Evolutionary conservation across 2,113 vertebrate species (phyloP).

Genomic region (Plecturocebus donacophilus): DNA sequence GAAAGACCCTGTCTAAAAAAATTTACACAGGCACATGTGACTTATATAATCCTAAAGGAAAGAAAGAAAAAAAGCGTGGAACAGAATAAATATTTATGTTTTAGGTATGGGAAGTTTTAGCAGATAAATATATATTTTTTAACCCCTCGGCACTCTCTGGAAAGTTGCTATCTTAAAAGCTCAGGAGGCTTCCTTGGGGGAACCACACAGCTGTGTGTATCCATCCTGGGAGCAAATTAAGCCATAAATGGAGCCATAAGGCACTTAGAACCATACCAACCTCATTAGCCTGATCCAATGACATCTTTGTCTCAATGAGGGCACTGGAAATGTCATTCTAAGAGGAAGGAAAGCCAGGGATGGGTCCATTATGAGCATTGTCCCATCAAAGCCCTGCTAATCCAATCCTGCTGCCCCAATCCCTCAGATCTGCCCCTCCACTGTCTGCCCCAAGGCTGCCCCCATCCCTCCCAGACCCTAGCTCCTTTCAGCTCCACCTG

Average conservation of each 20-base stretch:
- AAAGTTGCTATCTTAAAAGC: background rate
- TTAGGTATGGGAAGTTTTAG: background rate
- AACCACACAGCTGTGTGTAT: fast-evolving
- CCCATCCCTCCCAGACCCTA: fast-evolving
- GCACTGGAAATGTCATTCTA: background rate
- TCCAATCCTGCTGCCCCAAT: background rate
- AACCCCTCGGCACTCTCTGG: background rate
- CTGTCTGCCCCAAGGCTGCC: fast-evolving
- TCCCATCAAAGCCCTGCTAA: background rate
- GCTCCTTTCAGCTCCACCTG: background rate
- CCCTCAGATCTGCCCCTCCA: background rate
- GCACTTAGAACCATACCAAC: background rate
- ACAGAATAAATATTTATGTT: background rate
- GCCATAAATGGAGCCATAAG: fast-evolving
- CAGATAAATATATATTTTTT: background rate
- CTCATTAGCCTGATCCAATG: background rate
- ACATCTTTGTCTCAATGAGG: background rate
- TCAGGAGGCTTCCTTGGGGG: background rate
- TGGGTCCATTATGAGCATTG: background rate
- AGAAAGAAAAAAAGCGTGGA: background rate
- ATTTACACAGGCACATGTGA: fast-evolving
- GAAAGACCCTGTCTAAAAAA: too few species aligned
- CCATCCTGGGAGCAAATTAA: background rate
- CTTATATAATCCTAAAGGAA: background rate
- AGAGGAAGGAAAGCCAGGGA: background rate